Percentiles rank a stretch among this genome's conserved stretches.
These are phyloP conservation scores for Chlorocebus sabaeus DNA, from an alignment of 2,113 vertebrate genomes.

Conservation along the genomic window DNA sequence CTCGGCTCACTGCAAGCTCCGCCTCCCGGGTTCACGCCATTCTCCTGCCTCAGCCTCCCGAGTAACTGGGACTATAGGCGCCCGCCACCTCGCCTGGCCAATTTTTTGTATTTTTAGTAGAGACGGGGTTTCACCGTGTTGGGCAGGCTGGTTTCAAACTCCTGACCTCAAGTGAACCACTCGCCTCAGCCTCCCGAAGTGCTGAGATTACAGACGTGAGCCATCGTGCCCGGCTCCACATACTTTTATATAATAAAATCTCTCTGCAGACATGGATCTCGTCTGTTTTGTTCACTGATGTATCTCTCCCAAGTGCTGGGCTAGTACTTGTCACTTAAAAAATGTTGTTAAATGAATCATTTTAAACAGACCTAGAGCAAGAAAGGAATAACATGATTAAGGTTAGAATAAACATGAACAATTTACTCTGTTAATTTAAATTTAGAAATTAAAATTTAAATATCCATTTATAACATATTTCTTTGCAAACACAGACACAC, in stretches of 20 bases:
- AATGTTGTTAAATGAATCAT: neutral
- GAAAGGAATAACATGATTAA: neutral
- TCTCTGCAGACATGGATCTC: neutral
- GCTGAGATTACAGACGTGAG: no score
- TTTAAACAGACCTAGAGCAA: neutral
- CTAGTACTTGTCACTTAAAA: neutral
- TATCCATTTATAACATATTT: neutral
- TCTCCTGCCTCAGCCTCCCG: no score
- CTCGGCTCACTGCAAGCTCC: rapidly evolving
- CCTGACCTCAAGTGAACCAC: no score
- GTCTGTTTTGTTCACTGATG: neutral
- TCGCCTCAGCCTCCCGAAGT: no score
- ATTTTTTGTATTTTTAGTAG: no score
- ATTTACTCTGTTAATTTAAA: neutral
- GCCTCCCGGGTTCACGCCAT: rapidly evolving
- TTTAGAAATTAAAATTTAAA: neutral
- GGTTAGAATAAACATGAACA: neutral
- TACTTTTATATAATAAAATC: neutral
- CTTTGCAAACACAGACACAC: neutral
- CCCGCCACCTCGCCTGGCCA: rapidly evolving
- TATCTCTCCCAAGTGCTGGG: neutral
- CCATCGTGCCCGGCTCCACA: rapidly evolving
- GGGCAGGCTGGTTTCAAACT: no score
- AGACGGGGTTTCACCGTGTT: no score
- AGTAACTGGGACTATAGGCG: no score